Conservation (phyloP, 2,888 invertebrate genomes). For the Tetranychus piercei region DNA sequence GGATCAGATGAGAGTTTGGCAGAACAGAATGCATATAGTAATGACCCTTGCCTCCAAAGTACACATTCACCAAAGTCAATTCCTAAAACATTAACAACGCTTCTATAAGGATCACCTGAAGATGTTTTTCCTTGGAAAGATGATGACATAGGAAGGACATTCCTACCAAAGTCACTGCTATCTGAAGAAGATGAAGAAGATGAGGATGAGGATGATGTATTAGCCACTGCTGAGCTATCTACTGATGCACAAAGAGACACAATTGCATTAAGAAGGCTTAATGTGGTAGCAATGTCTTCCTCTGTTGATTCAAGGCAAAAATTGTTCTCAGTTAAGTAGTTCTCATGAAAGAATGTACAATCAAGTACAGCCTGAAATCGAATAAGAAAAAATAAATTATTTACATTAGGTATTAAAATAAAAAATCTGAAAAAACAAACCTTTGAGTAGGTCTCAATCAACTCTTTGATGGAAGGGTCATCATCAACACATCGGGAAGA, state of each 20-base stretch:
- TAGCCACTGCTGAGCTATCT: not conserved
- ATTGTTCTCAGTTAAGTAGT: slow-evolving; percentile 10
- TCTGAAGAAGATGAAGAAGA: not conserved
- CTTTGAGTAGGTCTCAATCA: slow-evolving; percentile 14
- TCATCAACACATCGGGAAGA: not conserved
- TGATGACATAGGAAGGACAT: not conserved
- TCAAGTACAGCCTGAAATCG: slow-evolving; percentile 11
- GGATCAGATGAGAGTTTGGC: slow-evolving; percentile 11
- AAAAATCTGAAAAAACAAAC: slow-evolving; percentile 5
- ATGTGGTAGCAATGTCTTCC: slow-evolving; percentile 7
- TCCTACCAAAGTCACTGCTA: not conserved
- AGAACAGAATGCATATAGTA: slow-evolving; percentile 9
- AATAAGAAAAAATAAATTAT: not conserved
- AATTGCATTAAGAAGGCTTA: slow-evolving; percentile 7
- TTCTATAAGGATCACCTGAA: not conserved
- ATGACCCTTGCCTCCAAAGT: slow-evolving; percentile 11
- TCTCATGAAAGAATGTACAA: slow-evolving; percentile 14
- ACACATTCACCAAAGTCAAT: slow-evolving; percentile 14
- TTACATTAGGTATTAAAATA: not conserved
- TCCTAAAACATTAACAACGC: slow-evolving; percentile 13
- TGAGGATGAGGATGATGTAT: not conserved
- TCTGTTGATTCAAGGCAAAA: not conserved
- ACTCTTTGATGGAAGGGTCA: not conserved
- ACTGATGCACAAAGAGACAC: slow-evolving; percentile 8
- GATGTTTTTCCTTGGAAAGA: not conserved